Evolutionary conservation across 2,888 invertebrate species (phyloP).

Genomic region (Alviniconcha strummeri): DNA sequence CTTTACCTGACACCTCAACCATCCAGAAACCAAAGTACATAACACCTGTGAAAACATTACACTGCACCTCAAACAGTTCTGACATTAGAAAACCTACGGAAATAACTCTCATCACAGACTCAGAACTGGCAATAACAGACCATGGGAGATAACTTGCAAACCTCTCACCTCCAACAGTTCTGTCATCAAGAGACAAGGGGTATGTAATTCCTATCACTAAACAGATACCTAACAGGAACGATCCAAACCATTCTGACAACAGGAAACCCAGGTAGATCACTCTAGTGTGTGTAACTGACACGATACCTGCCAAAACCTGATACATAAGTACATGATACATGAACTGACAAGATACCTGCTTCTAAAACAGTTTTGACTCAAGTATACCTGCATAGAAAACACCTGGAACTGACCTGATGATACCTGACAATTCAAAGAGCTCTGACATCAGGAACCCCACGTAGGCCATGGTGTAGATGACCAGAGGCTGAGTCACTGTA

Average conservation of each 20-base stretch:
- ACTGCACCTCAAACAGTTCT: conserved; percentile 71
- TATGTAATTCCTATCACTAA: too few relatives aligned
- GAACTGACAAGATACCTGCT: not conserved
- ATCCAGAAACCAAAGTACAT: not conserved
- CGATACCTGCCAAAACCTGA: too few relatives aligned
- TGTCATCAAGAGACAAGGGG: too few relatives aligned
- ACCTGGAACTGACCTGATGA: conserved; percentile 68
- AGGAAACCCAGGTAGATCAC: too few relatives aligned
- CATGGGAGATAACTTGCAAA: too few relatives aligned
- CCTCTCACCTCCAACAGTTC: too few relatives aligned
- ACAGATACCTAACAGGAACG: too few relatives aligned
- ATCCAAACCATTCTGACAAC: too few relatives aligned
- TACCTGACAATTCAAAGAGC: conserved; percentile 78
- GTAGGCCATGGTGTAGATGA: conserved; percentile 77
- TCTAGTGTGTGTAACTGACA: too few relatives aligned
- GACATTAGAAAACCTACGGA: too few relatives aligned
- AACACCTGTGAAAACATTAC: not conserved
- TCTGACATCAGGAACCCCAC: conserved; percentile 77
- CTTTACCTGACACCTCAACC: not conserved
- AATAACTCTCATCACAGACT: not conserved
- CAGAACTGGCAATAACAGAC: too few relatives aligned
- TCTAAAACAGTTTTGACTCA: not conserved
- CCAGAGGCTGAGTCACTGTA: conserved; percentile 77
- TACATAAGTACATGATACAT: too few relatives aligned
- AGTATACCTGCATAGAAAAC: not conserved